A percentile compares a stretch with the other conserved stretches of the same genome.
Conservation (phyloP, 2,797 vertebrate species). For the Anguilla obscura region DNA sequence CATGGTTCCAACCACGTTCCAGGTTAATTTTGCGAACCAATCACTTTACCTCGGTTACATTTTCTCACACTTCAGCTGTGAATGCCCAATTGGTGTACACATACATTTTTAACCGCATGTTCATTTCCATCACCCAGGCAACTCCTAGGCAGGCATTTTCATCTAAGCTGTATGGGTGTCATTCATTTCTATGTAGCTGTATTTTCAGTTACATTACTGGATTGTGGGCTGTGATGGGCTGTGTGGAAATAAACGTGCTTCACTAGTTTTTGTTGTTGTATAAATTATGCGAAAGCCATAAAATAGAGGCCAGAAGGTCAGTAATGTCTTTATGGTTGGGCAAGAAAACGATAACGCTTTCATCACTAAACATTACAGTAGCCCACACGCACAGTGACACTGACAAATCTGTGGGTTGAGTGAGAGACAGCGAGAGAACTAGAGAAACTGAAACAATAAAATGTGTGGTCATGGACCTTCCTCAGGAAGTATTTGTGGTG, state of each 20-base stretch:
- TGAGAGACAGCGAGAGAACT: background rate
- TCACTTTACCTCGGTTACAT: background rate
- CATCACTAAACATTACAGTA: background rate
- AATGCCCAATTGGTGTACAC: background rate
- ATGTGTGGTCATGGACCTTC: constrained; percentile 60
- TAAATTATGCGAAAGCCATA: background rate
- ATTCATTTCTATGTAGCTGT: background rate
- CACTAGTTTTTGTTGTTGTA: background rate
- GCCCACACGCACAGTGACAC: background rate
- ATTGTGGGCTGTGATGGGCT: background rate
- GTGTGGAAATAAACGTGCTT: background rate
- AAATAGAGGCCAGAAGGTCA: background rate
- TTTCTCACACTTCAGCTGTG: background rate
- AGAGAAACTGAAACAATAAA: constrained; percentile 53
- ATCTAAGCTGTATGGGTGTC: background rate
- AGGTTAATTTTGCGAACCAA: background rate
- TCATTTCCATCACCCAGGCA: background rate
- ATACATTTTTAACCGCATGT: background rate
- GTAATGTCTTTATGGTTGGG: background rate
- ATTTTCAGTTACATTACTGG: background rate
- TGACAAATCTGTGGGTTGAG: background rate
- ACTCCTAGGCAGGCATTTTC: background rate
- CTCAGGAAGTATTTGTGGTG: constrained; percentile 76
- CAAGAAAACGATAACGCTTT: background rate
- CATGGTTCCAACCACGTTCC: background rate